Base-by-base conservation (phyloP, 2,888 invertebrate genomes). In the Syritta pipiens region DNA sequence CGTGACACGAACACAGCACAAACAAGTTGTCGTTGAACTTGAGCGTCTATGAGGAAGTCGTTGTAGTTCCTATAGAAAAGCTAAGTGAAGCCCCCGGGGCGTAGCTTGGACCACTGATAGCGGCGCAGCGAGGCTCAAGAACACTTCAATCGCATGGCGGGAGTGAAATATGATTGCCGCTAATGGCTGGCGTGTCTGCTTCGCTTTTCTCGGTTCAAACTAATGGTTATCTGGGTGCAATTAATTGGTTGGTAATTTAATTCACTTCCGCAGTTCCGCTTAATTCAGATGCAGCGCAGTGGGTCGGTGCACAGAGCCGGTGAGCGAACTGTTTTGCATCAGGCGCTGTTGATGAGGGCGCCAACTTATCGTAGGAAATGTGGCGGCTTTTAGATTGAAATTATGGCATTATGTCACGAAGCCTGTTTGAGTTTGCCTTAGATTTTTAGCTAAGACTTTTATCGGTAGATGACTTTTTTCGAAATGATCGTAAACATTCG, bases 21-120 rank as follows among this genome's bases (percentile, higher is more conserved):
- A 7, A 3, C 17, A 6, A 5, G 4, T 7, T 7, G 37, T 37
- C 44, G 62, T 48, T 74, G 79, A 79, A 74, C 79, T 79, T 79
- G 79, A 79, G 68, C 59, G 79, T 60, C 60, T 57, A 79, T 79
- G 46, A 79, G 79, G 79, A 79, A 79, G 67, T 67, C 14, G 14
- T 44, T 30, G 24, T 49, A 51, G 63, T 59, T 57, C 44, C 71
- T 63, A 3, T 53, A 26, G 35, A 6, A n/a, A 48, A 28, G 17
- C 57, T 57, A 57, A 20, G 19, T 28, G 28, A 12, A 24, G 49
- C 46, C 32, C 48, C 20, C 48, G 53, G 12, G 42, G 19, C 17
- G 60, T 22, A 10, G 12, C n/a, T 17, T 12, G 20, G 26, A 49
- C 48, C 9, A 37, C 26, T 68, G 35, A 67, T 40, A 55, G 24